Conservation (phyloP, 2,888 invertebrate genomes). For the Zygaena filipendulae region DNA sequence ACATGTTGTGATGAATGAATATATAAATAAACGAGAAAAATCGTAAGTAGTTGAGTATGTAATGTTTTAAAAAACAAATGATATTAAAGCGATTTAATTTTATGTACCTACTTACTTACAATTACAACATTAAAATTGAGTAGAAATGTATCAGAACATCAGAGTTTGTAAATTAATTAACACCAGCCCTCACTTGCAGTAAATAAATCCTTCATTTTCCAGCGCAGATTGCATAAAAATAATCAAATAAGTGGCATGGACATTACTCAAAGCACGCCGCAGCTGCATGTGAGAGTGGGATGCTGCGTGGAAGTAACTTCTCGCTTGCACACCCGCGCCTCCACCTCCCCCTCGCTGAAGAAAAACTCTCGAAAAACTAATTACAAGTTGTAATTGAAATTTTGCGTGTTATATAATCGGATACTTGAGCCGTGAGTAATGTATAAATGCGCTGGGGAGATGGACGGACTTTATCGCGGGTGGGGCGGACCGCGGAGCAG, state of each 20-base stretch:
- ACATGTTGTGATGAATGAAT: no score
- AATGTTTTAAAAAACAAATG: no score
- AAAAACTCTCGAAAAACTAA: conserved; percentile 71
- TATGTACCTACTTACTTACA: no score
- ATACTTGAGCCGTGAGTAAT: conserved; percentile 69
- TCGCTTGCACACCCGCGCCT: conserved; percentile 37
- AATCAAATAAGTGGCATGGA: conserved; percentile 64
- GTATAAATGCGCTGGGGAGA: conserved; percentile 64
- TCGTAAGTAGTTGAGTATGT: no score
- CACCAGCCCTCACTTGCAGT: conserved; percentile 39
- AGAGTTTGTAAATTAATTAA: conserved; percentile 64
- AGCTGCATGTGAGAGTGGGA: conserved; percentile 33
- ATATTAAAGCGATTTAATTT: no score
- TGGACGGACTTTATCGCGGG: conserved; percentile 49
- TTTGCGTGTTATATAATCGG: conserved; percentile 71
- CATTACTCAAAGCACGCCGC: conserved; percentile 57
- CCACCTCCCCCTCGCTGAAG: conserved; percentile 61
- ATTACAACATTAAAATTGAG: no score
- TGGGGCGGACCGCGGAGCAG: conserved; percentile 30
- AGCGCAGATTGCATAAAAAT: conserved; percentile 65
- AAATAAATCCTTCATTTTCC: conserved; percentile 59
- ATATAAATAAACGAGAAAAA: no score
- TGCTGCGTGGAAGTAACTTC: conserved; percentile 20
- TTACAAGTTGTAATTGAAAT: conserved; percentile 72
- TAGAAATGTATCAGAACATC: no score